A percentile compares a stretch with the other conserved stretches of the same genome.
phyloP scores from a whole-genome alignment of 2,888 invertebrate species.

The Pseudanteris insignis region DNA sequence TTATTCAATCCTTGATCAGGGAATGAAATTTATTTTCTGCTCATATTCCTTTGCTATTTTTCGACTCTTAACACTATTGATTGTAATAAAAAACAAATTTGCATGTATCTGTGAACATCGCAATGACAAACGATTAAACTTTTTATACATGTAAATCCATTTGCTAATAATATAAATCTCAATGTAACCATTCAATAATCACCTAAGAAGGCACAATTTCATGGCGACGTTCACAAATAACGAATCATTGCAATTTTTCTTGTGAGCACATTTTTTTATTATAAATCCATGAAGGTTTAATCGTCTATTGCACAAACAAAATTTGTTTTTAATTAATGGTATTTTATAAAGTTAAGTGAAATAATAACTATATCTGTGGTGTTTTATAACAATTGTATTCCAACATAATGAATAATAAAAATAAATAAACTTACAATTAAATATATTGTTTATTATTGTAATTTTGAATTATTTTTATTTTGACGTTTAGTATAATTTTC shows the following conservation, averaged over 20 bases:
- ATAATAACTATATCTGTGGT: slow-evolving; percentile 61
- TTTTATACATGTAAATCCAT: slow-evolving; percentile 30
- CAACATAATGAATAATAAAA: slow-evolving; percentile 58
- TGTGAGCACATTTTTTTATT: slow-evolving; percentile 60
- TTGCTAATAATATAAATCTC: slow-evolving; percentile 13
- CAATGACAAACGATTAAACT: slow-evolving; percentile 19
- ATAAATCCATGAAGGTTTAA: slow-evolving; percentile 61
- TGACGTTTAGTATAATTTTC: no score
- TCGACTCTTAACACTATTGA: slow-evolving; percentile 31
- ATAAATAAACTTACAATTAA: slow-evolving; percentile 59
- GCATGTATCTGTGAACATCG: slow-evolving; percentile 29
- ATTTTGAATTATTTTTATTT: no score
- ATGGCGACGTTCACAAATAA: slow-evolving; percentile 32
- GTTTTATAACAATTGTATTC: slow-evolving; percentile 66
- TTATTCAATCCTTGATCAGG: slow-evolving; percentile 29
- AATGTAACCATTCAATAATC: slow-evolving; percentile 16
- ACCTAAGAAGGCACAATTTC: slow-evolving; percentile 9
- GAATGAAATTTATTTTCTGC: slow-evolving; percentile 22
- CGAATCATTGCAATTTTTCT: slow-evolving; percentile 53
- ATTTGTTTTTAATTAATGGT: slow-evolving; percentile 63
- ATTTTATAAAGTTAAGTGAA: slow-evolving; percentile 59
- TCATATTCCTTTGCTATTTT: slow-evolving; percentile 36
- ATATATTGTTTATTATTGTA: no score
- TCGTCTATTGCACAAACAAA: slow-evolving; percentile 65
- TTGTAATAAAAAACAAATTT: slow-evolving; percentile 18